Evolutionary conservation across 37 sponge, comb jelly and placozoan species (phyloP).

Genomic region (Petrosia ficiformis): DNA sequence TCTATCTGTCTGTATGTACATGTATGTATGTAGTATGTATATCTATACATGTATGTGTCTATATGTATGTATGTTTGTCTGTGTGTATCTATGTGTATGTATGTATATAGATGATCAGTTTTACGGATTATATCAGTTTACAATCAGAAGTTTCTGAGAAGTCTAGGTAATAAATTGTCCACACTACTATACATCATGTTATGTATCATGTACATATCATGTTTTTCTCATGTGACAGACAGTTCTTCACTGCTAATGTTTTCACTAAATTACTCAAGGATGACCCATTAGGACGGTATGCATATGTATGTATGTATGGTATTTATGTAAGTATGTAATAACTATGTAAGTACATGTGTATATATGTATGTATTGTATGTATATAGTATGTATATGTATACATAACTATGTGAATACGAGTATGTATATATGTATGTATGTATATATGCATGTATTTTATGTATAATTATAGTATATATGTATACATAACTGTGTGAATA

Average conservation of each 20-base stretch:
- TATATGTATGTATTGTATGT: too few relatives aligned
- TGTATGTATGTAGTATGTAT: too few relatives aligned
- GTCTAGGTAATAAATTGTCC: slow-evolving; percentile 33
- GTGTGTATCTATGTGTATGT: not conserved
- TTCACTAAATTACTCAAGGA: slow-evolving; percentile 72
- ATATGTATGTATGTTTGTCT: not conserved
- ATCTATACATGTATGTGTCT: too few relatives aligned
- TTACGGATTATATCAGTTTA: slow-evolving; percentile 57
- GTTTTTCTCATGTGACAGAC: slow-evolving; percentile 25
- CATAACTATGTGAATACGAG: too few relatives aligned
- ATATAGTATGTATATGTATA: too few relatives aligned
- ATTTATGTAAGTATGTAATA: too few relatives aligned
- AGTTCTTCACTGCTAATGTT: slow-evolving; percentile 66
- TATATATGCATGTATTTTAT: too few relatives aligned
- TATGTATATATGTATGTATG: too few relatives aligned
- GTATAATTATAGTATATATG: too few relatives aligned
- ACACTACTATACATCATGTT: not conserved
- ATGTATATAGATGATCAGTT: slow-evolving; percentile 76
- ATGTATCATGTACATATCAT: not conserved
- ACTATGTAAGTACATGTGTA: too few relatives aligned
- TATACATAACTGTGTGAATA: too few relatives aligned
- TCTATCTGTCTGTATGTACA: too few relatives aligned
- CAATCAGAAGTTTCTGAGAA: slow-evolving; percentile 50
- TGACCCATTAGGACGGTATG: slow-evolving; percentile 76
- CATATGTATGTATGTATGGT: not conserved